A percentile compares a stretch with the other conserved stretches of the same genome.
Evolutionary conservation across 1,140 invertebrate species (phyloP).

Genomic region (Ips nitidus): DNA sequence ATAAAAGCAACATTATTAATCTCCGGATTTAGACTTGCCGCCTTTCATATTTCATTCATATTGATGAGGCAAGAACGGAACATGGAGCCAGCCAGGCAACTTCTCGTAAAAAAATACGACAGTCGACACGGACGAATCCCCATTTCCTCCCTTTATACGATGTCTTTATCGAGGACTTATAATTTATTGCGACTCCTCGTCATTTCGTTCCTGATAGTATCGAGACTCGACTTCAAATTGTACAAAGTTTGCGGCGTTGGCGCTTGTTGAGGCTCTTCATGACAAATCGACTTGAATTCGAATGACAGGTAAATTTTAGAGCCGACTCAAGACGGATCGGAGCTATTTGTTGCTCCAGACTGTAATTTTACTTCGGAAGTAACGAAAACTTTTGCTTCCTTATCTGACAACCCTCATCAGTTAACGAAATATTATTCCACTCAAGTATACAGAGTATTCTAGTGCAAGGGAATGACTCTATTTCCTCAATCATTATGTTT

Average conservation of each 20-base stretch:
- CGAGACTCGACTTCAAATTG: conserved; percentile 1
- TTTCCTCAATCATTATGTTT: too few relatives aligned
- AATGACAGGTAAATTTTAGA: background rate
- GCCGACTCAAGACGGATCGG: background rate
- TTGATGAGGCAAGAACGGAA: conserved; percentile 18
- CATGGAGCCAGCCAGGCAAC: conserved; percentile 20
- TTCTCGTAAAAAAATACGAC: conserved; percentile 23
- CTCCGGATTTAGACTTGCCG: conserved; percentile 11
- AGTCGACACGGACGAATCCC: conserved; percentile 25
- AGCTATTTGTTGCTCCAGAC: too few relatives aligned
- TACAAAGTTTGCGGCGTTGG: conserved; percentile 7
- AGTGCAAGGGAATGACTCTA: too few relatives aligned
- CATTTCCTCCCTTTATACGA: conserved; percentile 22
- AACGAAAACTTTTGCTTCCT: too few relatives aligned
- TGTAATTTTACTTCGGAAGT: too few relatives aligned
- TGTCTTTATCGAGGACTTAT: conserved; percentile 26
- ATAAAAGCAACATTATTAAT: conserved; percentile 24
- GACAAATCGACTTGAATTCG: conserved; percentile 8
- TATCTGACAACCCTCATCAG: too few relatives aligned
- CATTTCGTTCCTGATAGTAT: conserved; percentile 14
- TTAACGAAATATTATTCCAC: too few relatives aligned
- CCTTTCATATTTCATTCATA: conserved; percentile 31
- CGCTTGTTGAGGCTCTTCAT: background rate
- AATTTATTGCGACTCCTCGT: conserved; percentile 22
- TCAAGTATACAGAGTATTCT: too few relatives aligned